phyloP scores from a whole-genome alignment of 2,888 invertebrate species.

The Stenchaetothrips biformis region DNA sequence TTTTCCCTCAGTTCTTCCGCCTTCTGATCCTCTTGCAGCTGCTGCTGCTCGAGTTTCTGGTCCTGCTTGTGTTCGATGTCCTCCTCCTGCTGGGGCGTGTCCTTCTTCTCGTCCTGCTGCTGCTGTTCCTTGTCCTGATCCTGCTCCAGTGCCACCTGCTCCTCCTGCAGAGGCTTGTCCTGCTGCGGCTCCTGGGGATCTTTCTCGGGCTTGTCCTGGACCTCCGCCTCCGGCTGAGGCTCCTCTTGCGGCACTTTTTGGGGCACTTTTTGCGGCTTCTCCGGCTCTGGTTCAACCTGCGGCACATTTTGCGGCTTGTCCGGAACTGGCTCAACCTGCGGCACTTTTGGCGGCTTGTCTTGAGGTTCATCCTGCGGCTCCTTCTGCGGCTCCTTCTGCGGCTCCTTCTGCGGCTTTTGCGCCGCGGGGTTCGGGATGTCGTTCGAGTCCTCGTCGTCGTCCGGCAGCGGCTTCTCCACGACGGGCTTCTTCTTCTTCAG shows the following conservation, averaged over 20 bases:
- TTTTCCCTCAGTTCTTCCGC: no score
- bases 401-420: neutral
- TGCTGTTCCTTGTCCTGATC: no score
- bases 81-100: neutral
- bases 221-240: neutral
- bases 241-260: neutral
- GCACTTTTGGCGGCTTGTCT: neutral
- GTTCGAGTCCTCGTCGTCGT: constrained; percentile 7
- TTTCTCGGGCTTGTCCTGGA: neutral
- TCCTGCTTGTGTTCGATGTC: neutral
- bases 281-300: neutral
- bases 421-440: neutral
- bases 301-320: neutral
- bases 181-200: neutral
- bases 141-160: neutral
- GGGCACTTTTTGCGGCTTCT: neutral
- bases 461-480: neutral
- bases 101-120: neutral
- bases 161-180: neutral
- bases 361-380: neutral
- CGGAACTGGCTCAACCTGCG: neutral
- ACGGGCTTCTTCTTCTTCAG: no score
- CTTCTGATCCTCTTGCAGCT: neutral
- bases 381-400: neutral
- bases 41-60: neutral